Conservation (phyloP, 2,888 invertebrate genomes). For the Plebejus melissa region DNA sequence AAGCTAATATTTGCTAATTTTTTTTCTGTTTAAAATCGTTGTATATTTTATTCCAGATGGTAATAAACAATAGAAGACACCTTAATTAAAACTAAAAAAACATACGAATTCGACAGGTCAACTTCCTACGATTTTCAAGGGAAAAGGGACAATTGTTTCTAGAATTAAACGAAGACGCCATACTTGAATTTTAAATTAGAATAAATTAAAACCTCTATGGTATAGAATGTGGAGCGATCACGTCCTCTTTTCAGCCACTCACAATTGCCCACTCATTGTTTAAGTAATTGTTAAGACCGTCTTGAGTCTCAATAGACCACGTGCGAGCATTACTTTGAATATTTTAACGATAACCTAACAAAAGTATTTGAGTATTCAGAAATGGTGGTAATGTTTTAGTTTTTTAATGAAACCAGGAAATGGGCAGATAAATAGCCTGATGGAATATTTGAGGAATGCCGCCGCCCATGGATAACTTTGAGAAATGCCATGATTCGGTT, state of each 20-base stretch:
- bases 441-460: too few species aligned
- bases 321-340: conserved; percentile 5
- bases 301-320: conserved; percentile 18
- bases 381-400: not conserved
- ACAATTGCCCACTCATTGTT: conserved; percentile 17
- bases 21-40: not conserved
- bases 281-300: conserved; percentile 3
- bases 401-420: not conserved
- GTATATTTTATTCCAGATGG: not conserved
- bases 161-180: not conserved
- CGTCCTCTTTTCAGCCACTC: conserved; percentile 10
- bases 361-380: not conserved
- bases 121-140: not conserved
- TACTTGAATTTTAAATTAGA: not conserved
- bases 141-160: not conserved
- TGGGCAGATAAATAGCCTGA: too few species aligned
- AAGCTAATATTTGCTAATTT: too few species aligned
- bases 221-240: conserved; percentile 9
- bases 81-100: not conserved
- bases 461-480: too few species aligned
- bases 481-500: too few species aligned
- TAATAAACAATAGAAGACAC: not conserved
- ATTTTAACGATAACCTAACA: not conserved
- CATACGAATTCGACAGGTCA: not conserved
- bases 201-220: conserved; percentile 8